These are phyloP conservation scores for Caenorhabditis parvicauda DNA, from an alignment of 2,888 invertebrate species.

Conservation along the genomic window DNA sequence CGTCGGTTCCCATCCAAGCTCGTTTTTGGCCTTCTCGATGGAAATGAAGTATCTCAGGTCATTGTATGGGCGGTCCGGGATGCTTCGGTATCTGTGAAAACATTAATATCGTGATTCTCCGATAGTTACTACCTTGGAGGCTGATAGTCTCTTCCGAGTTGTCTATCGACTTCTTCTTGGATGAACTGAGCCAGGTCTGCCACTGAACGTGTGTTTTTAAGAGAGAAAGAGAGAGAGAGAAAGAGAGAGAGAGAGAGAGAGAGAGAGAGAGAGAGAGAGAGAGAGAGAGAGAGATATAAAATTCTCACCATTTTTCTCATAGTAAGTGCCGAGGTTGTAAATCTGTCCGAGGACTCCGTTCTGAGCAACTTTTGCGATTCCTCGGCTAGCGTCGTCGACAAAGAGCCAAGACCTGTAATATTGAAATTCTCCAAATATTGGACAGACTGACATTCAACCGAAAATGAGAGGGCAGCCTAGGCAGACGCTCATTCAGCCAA, in stretches of 20 bases:
- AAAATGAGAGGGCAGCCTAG: neutral
- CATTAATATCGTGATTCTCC: no score
- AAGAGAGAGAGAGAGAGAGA: no score
- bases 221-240: no score
- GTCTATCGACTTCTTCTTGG: conserved; percentile 55
- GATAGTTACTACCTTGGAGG: no score
- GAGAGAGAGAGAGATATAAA: no score
- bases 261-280: no score
- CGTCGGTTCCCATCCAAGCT: conserved; percentile 54
- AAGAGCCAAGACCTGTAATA: conserved; percentile 55
- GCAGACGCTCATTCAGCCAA: no score
- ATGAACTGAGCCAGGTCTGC: conserved; percentile 52
- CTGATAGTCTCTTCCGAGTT: conserved; percentile 36
- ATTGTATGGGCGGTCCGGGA: conserved; percentile 61
- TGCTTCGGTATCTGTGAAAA: conserved; percentile 51
- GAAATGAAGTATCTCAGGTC: conserved; percentile 59
- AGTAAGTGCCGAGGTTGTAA: conserved; percentile 60
- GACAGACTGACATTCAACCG: no score
- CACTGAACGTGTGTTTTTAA: conserved; percentile 37
- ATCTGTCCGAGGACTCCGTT: conserved; percentile 51
- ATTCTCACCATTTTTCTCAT: conserved; percentile 53
- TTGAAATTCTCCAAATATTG: neutral
- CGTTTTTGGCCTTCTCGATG: conserved; percentile 50
- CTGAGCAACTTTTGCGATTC: conserved; percentile 49
- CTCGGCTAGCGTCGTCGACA: conserved; percentile 59